phyloP scores from a whole-genome alignment of 1,140 invertebrate species.

The Cotesia typhae region DNA sequence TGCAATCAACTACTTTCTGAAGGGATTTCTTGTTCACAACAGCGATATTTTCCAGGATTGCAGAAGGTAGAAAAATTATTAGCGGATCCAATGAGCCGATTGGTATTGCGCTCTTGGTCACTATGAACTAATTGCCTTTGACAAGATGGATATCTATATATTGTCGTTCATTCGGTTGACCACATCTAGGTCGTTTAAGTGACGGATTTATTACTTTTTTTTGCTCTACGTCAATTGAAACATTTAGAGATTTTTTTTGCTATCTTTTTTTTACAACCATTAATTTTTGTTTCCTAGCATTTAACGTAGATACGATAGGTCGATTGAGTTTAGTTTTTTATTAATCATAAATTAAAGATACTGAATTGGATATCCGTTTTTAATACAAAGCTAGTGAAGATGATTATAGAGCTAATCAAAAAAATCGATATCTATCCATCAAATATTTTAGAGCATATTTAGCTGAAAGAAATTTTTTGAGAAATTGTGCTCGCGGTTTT shows the following conservation, averaged over 20 bases:
- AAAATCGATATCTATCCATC: no score
- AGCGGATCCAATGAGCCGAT: neutral
- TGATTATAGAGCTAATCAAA: no score
- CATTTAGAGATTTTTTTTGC: neutral
- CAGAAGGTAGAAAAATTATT: neutral
- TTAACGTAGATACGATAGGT: no score
- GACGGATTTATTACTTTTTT: neutral
- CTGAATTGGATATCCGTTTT: no score
- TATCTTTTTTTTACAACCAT: no score
- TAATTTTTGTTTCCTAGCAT: no score
- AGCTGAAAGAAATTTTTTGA: no score
- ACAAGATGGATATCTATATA: slow-evolving; percentile 2
- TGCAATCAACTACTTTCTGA: slow-evolving; percentile 10
- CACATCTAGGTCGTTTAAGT: neutral
- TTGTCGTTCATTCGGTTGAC: neutral
- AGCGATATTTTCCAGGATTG: slow-evolving; percentile 1
- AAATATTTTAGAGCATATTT: no score
- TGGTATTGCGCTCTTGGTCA: neutral
- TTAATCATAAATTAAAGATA: no score
- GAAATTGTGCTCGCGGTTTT: no score
- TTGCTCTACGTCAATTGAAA: neutral
- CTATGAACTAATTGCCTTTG: slow-evolving; percentile 20
- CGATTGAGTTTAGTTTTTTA: no score
- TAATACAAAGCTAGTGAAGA: no score
- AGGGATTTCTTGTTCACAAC: neutral